These are phyloP conservation scores for Gobio occitaniae DNA, from an alignment of 2,797 vertebrate species.

Conservation along the genomic window DNA sequence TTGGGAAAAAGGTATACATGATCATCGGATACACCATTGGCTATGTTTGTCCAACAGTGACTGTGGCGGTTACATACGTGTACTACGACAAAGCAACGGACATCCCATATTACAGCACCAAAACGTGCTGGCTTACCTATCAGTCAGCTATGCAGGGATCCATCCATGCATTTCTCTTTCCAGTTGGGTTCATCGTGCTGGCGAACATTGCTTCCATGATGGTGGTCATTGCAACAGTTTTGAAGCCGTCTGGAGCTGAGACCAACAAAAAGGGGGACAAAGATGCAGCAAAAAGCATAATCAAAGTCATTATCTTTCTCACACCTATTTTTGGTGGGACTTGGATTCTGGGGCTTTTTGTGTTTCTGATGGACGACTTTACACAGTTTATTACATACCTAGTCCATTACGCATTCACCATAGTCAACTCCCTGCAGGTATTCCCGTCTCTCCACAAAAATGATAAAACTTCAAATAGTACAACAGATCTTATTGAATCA, in stretches of 20 bases:
- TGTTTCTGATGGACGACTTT: conserved; percentile 20
- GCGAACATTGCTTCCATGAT: conserved; percentile 79
- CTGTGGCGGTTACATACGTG: conserved; percentile 76
- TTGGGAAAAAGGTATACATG: conserved; percentile 80
- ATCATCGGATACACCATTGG: conserved; percentile 78
- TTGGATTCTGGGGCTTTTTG: conserved; percentile 77
- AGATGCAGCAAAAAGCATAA: conserved; percentile 78
- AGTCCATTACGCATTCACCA: conserved; percentile 74
- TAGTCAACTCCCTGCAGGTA: conserved; percentile 86
- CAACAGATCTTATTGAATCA: background rate
- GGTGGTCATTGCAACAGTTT: conserved; percentile 79
- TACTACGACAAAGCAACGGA: conserved; percentile 65
- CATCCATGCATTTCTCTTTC: conserved; percentile 78
- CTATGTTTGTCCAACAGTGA: conserved; percentile 74
- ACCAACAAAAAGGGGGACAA: conserved; percentile 71
- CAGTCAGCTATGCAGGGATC: conserved; percentile 69
- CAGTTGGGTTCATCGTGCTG: conserved; percentile 74
- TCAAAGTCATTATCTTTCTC: conserved; percentile 81
- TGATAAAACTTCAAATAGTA: background rate
- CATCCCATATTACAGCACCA: conserved; percentile 47
- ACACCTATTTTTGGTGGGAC: conserved; percentile 84
- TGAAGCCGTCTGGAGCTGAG: conserved; percentile 74
- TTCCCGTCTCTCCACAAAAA: background rate
- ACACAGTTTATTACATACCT: accelerated
- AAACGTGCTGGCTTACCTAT: conserved; percentile 77